A percentile compares a stretch with the other conserved stretches of the same genome.
phyloP scores from a whole-genome alignment of 2,888 invertebrate genomes.

The Phortica okadai region DNA sequence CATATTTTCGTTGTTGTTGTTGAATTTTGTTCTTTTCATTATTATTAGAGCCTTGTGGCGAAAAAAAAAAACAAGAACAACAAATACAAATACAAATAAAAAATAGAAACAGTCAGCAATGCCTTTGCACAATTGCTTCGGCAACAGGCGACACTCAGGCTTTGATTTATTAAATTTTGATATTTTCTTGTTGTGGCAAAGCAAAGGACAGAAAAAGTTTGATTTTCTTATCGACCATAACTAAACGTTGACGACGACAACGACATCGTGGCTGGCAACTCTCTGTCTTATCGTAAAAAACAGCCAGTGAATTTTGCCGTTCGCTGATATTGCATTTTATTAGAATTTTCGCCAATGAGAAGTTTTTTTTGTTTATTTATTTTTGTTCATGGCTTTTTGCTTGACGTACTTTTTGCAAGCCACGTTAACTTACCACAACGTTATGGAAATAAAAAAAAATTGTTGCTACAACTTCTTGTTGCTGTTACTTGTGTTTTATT shows the following conservation, averaged over 20 bases:
- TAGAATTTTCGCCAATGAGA: neutral
- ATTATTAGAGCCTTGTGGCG: neutral
- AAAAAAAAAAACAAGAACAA: neutral
- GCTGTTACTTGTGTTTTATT: slow-evolving; percentile 5
- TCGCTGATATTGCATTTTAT: slow-evolving; percentile 28
- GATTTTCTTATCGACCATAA: neutral
- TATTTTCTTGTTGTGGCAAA: neutral
- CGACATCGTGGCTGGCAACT: neutral
- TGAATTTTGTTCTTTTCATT: neutral
- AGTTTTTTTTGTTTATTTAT: neutral
- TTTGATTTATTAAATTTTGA: slow-evolving; percentile 16
- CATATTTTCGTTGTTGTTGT: slow-evolving; percentile 1
- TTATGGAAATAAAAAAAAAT: neutral
- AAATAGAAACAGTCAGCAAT: too few species aligned
- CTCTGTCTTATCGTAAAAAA: neutral
- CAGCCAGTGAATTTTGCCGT: neutral
- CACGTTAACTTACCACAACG: neutral
- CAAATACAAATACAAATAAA: neutral
- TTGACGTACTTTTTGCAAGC: neutral
- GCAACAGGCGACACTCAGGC: slow-evolving; percentile 4
- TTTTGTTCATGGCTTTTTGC: neutral
- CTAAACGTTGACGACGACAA: too few species aligned
- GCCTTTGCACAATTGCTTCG: neutral
- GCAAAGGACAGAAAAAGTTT: slow-evolving; percentile 2
- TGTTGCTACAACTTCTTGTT: neutral